These are phyloP conservation scores for Reticulitermes speratus DNA, from an alignment of 1,140 invertebrate genomes.

Conservation along the genomic window DNA sequence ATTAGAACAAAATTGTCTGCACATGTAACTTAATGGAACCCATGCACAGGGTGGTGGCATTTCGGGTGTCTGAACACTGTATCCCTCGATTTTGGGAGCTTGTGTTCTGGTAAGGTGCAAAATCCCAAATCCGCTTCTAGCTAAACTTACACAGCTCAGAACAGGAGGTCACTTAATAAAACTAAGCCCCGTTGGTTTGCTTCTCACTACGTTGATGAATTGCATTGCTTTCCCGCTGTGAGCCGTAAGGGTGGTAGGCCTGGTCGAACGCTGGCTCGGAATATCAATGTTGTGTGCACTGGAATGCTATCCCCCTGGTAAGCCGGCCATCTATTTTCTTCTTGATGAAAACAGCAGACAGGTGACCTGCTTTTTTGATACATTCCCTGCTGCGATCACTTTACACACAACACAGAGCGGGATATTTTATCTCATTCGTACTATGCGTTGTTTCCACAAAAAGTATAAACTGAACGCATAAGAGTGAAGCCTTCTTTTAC, in stretches of 20 bases:
- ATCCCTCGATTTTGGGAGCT: not conserved
- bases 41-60: not conserved
- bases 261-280: not conserved
- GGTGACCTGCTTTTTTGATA: too few species aligned
- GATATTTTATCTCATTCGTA: too few species aligned
- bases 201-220: conserved; percentile 8
- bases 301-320: conserved; percentile 1
- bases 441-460: too few species aligned
- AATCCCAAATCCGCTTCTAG: not conserved
- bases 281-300: conserved; percentile 8
- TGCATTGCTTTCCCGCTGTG: not conserved
- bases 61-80: not conserved
- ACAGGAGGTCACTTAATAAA: conserved; percentile 11
- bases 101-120: not conserved
- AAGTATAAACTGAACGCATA: too few species aligned
- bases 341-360: not conserved
- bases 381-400: too few species aligned
- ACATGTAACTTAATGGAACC: not conserved
- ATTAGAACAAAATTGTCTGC: too few species aligned
- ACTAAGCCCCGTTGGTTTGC: not conserved
- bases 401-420: too few species aligned
- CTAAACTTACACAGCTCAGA: not conserved
- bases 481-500: too few species aligned
- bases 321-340: not conserved
- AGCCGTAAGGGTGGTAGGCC: not conserved